Evolutionary conservation across 2,797 vertebrate genomes (phyloP), one percentile per base, ranked within the genome.

Genomic region (Staurois parvus): DNA sequence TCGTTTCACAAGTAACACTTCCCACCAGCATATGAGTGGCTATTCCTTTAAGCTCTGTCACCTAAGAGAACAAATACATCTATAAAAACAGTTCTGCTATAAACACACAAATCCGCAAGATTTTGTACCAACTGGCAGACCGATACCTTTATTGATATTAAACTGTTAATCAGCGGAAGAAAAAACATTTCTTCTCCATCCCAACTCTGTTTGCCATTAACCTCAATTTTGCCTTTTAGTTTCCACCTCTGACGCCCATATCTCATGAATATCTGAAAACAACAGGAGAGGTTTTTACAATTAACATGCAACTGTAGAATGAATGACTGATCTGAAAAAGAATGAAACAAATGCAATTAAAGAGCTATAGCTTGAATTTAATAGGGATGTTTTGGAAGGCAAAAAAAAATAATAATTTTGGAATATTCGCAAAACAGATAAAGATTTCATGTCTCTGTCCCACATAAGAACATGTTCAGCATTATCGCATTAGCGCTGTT

Each of bases 231-330:
- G 69, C 98, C 98, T 91, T 98, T 99, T 81, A 99, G 91, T 90
- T 99, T 99, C 98, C 98, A 99, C 26, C 97, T 92, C 91, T 99
- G 98, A 12, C 98, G 96, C 37, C 98, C 98, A 0, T 99, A 99
- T 74, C 98, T 93, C 97, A 99, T 99, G 82, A 98, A 99, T 90
- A 99, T 98, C 98, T 99, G 85, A 12, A 17, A 59, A 26, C 81
- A 70, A 74, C 19, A 59, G 52, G 21, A 59, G 52, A 7, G 7
- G 19, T 37, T 37, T 37, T 19, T 21, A 56, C 17, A 21, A 56
- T 45, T 45, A 45, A 13, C 13, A 1, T 21, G 17, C 6, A 17
- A 52, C 2, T 52, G 13, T 17, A 52, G 48, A 52, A 3, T 52
- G 2, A 5, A 52, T 5, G 13, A 45, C 13, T 45, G 13, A 13